Conservation (phyloP, 2,888 invertebrate genomes). For the Lepeophtheirus nordmannii region DNA sequence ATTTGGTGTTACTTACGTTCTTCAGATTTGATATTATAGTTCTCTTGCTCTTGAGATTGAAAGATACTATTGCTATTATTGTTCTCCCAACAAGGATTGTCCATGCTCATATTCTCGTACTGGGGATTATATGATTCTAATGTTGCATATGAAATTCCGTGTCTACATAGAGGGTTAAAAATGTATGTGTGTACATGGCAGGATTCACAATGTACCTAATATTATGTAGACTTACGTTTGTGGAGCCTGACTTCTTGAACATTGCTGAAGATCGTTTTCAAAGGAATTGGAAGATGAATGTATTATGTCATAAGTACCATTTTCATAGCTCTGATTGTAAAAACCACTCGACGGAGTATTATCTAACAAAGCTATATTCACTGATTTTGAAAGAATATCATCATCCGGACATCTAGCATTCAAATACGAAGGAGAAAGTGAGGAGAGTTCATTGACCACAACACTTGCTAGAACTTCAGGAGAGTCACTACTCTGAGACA, state of each 20-base stretch:
- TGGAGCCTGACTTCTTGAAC: not conserved
- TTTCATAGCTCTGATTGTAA: not conserved
- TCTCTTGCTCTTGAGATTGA: not conserved
- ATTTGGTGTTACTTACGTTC: not conserved
- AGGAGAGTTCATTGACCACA: constrained; percentile 1
- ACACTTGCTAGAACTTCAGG: constrained; percentile 1
- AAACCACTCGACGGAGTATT: not conserved
- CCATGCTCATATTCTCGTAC: not conserved
- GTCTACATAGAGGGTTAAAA: too few relatives aligned
- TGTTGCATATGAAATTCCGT: not conserved
- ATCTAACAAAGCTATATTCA: not conserved
- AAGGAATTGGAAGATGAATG: not conserved
- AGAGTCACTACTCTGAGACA: not conserved
- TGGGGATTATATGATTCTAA: not conserved
- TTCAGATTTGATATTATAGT: not conserved
- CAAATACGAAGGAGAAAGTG: not conserved
- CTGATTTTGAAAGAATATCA: not conserved
- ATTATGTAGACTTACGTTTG: not conserved
- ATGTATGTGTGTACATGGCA: not conserved
- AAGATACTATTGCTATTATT: not conserved
- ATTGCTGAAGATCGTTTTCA: not conserved
- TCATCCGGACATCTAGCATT: not conserved
- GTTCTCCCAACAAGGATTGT: not conserved
- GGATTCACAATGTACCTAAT: not conserved
- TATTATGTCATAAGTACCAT: not conserved